phyloP scores from a whole-genome alignment of 2,797 vertebrate species.

The Taeniopygia guttata region DNA sequence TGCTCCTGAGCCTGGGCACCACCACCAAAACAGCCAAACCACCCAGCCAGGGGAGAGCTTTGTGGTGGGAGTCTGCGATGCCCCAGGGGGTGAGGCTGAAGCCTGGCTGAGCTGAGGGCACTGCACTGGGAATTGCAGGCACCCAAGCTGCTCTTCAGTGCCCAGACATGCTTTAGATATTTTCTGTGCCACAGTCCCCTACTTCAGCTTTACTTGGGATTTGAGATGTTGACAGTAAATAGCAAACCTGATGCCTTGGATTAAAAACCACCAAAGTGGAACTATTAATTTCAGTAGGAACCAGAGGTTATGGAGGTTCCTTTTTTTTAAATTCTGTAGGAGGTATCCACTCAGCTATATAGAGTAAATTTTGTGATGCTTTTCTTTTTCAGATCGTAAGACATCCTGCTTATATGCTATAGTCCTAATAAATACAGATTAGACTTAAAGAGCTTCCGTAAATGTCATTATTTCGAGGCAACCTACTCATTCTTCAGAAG shows the following conservation, averaged over 20 bases:
- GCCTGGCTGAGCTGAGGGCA: background rate
- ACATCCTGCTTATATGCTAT: background rate
- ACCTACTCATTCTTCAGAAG: constrained; percentile 25
- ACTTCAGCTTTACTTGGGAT: background rate
- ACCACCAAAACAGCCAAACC: background rate
- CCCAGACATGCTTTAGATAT: background rate
- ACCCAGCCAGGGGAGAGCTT: background rate
- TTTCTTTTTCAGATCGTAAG: background rate
- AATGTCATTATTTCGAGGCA: constrained; percentile 19
- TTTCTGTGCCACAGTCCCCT: background rate
- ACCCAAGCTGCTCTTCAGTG: background rate
- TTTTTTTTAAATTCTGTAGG: background rate
- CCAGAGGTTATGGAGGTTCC: background rate
- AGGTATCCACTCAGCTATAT: background rate
- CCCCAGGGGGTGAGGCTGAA: background rate
- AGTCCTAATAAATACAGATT: background rate
- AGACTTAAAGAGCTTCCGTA: background rate
- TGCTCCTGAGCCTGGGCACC: background rate
- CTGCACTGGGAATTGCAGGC: background rate
- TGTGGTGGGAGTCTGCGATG: rapidly evolving
- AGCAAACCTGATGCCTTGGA: background rate
- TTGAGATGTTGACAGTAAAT: background rate
- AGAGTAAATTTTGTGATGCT: background rate
- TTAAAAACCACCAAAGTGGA: background rate
- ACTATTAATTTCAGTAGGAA: background rate